phyloP scores from a whole-genome alignment of 53 echinoderm and acorn worm species.

The Crossaster papposus region DNA sequence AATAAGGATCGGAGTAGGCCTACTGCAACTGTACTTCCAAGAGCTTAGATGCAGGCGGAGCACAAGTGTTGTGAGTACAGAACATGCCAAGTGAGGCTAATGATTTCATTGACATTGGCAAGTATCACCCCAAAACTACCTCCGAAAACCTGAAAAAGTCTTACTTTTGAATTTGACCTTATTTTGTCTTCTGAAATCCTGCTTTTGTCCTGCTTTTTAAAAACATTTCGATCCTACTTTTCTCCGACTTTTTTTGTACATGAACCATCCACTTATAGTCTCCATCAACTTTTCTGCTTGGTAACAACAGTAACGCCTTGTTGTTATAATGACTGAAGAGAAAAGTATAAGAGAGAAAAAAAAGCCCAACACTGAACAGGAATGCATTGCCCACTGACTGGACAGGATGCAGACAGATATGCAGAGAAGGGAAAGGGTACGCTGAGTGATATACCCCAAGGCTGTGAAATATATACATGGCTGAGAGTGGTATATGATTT shows the following conservation, averaged over 20 bases:
- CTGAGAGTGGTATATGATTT: slow-evolving; percentile 22
- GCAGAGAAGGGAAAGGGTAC: slow-evolving; percentile 4
- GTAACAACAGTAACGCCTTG: neutral
- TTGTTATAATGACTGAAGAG: neutral
- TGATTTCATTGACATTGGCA: too few relatives aligned
- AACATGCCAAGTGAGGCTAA: too few relatives aligned
- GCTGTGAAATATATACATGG: slow-evolving; percentile 37
- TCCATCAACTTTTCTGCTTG: neutral
- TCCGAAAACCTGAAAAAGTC: too few relatives aligned
- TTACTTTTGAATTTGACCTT: too few relatives aligned
- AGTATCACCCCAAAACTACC: too few relatives aligned
- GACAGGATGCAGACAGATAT: slow-evolving; percentile 6
- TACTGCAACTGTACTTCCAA: too few relatives aligned
- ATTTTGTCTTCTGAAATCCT: too few relatives aligned
- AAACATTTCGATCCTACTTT: too few relatives aligned
- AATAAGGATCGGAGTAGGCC: too few relatives aligned
- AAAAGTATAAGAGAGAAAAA: neutral
- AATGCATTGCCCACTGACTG: neutral
- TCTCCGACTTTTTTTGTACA: neutral
- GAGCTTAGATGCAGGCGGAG: too few relatives aligned
- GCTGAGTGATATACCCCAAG: slow-evolving; percentile 12
- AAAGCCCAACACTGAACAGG: neutral
- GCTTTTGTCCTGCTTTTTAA: too few relatives aligned
- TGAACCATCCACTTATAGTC: neutral
- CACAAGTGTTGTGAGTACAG: too few relatives aligned